Conservation (phyloP, 2,888 invertebrate species). For the Agonopterix arenella region DNA sequence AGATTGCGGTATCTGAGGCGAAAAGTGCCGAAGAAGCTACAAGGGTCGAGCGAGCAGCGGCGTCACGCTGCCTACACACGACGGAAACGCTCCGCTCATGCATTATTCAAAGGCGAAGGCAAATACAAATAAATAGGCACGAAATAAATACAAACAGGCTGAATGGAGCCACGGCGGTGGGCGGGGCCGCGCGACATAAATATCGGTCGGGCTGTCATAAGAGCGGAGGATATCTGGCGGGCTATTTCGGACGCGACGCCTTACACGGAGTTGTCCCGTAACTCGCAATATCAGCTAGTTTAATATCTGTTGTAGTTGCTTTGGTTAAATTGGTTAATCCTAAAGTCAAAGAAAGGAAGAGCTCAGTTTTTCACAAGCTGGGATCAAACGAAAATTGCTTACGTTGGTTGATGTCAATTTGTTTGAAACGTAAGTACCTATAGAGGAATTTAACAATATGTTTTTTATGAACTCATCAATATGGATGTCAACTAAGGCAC, state of each 20-base stretch:
- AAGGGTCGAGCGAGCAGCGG: conserved; percentile 39
- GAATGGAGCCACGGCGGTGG: conserved; percentile 71
- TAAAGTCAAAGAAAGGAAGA: too few relatives aligned
- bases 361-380: too few relatives aligned
- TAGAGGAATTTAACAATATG: too few relatives aligned
- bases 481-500: too few relatives aligned
- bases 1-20: conserved; percentile 13
- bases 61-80: conserved; percentile 77
- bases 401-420: too few relatives aligned
- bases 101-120: conserved; percentile 72
- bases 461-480: too few relatives aligned
- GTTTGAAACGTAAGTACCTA: too few relatives aligned
- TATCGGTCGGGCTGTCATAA: conserved; percentile 69
- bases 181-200: conserved; percentile 73
- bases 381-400: too few relatives aligned
- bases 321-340: too few relatives aligned
- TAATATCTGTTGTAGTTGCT: neutral
- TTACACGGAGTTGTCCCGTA: conserved; percentile 1
- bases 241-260: conserved; percentile 54
- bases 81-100: conserved; percentile 73
- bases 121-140: conserved; percentile 76
- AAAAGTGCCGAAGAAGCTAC: conserved; percentile 33
- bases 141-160: conserved; percentile 75
- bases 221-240: conserved; percentile 58
- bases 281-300: conserved; percentile 5